Percentiles rank a stretch among this genome's conserved stretches.
These are phyloP conservation scores for Mola mola DNA, from an alignment of 2,113 vertebrate genomes.

Conservation along the genomic window DNA sequence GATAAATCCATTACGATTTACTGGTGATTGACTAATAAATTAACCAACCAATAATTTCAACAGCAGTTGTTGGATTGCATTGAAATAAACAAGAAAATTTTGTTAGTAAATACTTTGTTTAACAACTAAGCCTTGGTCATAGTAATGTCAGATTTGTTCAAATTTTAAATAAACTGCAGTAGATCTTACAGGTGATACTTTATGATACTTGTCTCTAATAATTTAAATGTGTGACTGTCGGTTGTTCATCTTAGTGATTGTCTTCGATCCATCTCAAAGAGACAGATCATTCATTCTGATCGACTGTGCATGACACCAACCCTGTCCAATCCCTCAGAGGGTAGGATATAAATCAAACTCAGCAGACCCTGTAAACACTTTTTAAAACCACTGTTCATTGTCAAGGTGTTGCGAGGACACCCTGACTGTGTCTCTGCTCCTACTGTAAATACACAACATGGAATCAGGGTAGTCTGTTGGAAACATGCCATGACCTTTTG, in stretches of 20 bases:
- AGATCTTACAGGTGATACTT: slow-evolving; percentile 1
- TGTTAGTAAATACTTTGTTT: too few species aligned
- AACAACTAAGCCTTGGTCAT: too few species aligned
- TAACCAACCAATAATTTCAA: too few species aligned
- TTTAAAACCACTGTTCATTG: slow-evolving; percentile 5
- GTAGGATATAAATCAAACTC: slow-evolving; percentile 40
- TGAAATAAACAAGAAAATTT: too few species aligned
- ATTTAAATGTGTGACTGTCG: not conserved
- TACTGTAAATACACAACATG: slow-evolving; percentile 31
- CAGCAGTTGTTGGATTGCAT: too few species aligned
- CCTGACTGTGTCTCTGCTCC: not conserved
- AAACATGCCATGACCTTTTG: slow-evolving; percentile 43
- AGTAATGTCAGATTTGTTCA: too few species aligned
- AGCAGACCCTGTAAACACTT: slow-evolving; percentile 39
- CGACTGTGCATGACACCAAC: slow-evolving; percentile 25
- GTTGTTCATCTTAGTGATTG: not conserved
- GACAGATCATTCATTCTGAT: slow-evolving; percentile 43
- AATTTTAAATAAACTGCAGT: not conserved
- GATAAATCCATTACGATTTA: too few species aligned
- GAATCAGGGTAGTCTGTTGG: slow-evolving; percentile 16
- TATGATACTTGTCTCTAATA: not conserved
- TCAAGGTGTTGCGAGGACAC: slow-evolving; percentile 22
- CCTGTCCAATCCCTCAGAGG: slow-evolving; percentile 12
- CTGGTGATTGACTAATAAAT: too few species aligned
- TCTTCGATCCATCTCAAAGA: slow-evolving; percentile 8